These are phyloP conservation scores for Dolichotis patagonum DNA, from an alignment of 2,113 vertebrate species.

Conservation along the genomic window DNA sequence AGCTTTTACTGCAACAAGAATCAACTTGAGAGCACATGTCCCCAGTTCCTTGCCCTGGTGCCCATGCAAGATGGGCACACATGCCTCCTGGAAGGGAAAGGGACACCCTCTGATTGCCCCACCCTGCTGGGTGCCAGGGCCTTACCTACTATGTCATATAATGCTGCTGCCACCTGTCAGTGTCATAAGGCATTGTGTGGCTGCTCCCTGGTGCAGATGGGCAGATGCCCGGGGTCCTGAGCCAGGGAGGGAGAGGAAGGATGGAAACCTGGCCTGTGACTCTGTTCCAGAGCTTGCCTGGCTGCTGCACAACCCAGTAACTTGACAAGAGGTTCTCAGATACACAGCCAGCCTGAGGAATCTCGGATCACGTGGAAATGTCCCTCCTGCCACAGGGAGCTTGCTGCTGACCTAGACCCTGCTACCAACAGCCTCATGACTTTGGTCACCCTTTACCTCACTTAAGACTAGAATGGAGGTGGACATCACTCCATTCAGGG, in stretches of 20 bases:
- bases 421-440: background rate
- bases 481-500: background rate
- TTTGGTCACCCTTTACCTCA: background rate
- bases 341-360: rapidly evolving
- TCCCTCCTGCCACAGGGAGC: background rate
- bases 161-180: background rate
- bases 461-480: background rate
- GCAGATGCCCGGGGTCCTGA: background rate
- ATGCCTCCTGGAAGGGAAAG: background rate
- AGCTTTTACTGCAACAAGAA: background rate
- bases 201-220: background rate
- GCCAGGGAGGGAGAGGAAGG: background rate
- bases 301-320: background rate
- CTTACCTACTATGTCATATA: background rate
- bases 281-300: background rate
- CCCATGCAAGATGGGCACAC: background rate
- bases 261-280: background rate
- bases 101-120: background rate
- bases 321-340: background rate
- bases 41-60: background rate
- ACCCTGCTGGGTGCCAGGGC: background rate
- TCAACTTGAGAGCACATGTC: background rate
- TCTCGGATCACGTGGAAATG: background rate
- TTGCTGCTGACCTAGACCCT: background rate
- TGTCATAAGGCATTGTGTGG: background rate